Base-by-base conservation (phyloP, 2,888 invertebrate species). In the Drosophila paranaensis region DNA sequence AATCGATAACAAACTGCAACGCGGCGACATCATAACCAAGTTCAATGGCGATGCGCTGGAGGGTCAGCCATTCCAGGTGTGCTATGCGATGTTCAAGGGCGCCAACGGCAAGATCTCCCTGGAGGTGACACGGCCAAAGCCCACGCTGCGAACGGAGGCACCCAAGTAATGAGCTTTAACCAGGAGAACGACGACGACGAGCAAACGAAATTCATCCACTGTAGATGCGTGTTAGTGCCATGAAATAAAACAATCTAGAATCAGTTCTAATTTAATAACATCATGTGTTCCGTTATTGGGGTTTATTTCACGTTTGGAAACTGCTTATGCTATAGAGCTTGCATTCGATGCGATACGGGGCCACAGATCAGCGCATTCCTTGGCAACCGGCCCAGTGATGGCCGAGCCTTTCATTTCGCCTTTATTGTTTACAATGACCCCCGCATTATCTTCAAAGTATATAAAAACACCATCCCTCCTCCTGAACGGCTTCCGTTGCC, bases 341-440 rank as follows among this genome's bases (percentile, higher is more conserved):
- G 99, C 99, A 93, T 99, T 99, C 61, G 99, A 99, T 67, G 99
- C 99, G 93, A 99, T 99, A 95, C 99, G 98, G 82, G 99, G 99
- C 99, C 99, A 99, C 83, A 99, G 95, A 93, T 99, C 99, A 62
- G 99, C 99, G 94, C 99, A 99, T 94, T 99, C 99, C 94, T 99
- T 99, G 35, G 99, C 99, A 37, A 99, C 99, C 61, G 99, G 99
- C 81, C 99, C 99, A 56, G 99, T 99, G 92, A 99, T 99, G 74
- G 99, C 99, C 20, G 99, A 99, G 71, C 98, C 99, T 94, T 99
- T 99, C 99, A 99, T 99, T 95, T 99, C 99, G 74, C 99, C 99
- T 94, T 99, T 99, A 93, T 99, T 99, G 93, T 99, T 99, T 62
- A 99, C 99, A 93, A 99, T 99, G 55, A 99, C 99, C 61, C 99